Base-by-base conservation (phyloP, 2,113 vertebrate genomes). In the Hypomesus transpacificus region DNA sequence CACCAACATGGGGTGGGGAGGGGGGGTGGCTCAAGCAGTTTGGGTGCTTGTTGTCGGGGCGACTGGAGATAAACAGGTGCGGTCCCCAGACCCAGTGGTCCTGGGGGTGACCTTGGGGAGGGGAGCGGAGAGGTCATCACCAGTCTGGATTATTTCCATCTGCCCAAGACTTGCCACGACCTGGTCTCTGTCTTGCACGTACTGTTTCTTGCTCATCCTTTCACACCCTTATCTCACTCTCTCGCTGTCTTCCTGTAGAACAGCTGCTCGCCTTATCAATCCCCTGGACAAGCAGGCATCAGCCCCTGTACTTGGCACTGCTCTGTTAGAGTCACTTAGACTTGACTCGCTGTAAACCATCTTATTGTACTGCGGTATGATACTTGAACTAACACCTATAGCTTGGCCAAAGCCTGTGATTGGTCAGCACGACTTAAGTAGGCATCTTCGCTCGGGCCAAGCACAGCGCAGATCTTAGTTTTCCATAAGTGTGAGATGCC, bases 221-320 rank as follows among this genome's bases (percentile, higher is more conserved):
- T n/a, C 0, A 1, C 14, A 61, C 24, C 53, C 8, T 9, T 70
- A 0, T 39, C 18, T 14, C 54, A 39, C 54, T 69, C 54, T 18
- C 54, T 70, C 56, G 22, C 20, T 52, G 14, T 20, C 58, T 70
- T 34, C 22, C 68, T 4, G 69, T 69, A 21, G 74, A 73, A 69
- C 87, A 88, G 85, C 86, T 88, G 84, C 80, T 85, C 73, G 62
- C 73, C 75, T 83, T 73, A 71, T 87, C 87, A 88, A 83, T 56
- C 59, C 3, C 70, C 80, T 57, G 66, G 81, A 86, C 84, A 85
- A 79, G 46, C 80, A 53, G 58, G 16, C 66, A 66, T 21, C 60
- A 57, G 59, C 74, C 74, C 74, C 26, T 75, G 76, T 75, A 75
- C 78, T 79, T 46, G 62, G 67, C 79, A 69, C 54, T 60, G 68